Evolutionary conservation across 2,888 invertebrate genomes (phyloP).

Genomic region (Serrognathus titanus): DNA sequence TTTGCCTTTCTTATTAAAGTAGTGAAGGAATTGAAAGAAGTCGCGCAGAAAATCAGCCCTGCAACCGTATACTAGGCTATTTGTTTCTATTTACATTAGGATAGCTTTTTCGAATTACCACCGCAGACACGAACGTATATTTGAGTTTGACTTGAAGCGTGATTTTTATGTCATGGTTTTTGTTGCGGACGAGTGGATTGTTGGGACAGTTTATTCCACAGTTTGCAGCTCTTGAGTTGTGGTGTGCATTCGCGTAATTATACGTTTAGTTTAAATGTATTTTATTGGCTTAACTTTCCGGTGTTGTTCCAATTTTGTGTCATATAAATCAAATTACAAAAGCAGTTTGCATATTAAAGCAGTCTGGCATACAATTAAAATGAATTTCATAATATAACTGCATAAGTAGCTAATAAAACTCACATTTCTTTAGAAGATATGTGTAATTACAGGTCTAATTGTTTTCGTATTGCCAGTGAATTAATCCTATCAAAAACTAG

Average conservation of each 20-base stretch:
- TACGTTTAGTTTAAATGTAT: neutral
- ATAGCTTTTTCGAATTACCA: neutral
- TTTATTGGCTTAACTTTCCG: too few species aligned
- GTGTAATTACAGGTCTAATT: too few species aligned
- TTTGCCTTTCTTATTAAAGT: constrained; percentile 46
- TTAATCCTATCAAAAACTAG: too few species aligned
- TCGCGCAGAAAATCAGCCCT: constrained; percentile 31
- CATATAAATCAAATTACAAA: too few species aligned
- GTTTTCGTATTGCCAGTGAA: too few species aligned
- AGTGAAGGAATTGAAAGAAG: constrained; percentile 25
- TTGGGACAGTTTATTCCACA: neutral
- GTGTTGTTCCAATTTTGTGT: too few species aligned
- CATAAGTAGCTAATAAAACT: too few species aligned
- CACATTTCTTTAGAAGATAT: too few species aligned
- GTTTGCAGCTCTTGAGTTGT: neutral
- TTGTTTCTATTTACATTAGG: constrained; percentile 32
- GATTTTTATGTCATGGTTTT: neutral
- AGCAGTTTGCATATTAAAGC: too few species aligned
- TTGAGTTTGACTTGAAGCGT: neutral
- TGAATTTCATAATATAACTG: too few species aligned
- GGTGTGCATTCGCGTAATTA: neutral
- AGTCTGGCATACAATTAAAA: too few species aligned
- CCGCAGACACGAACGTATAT: neutral
- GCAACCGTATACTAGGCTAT: constrained; percentile 30
- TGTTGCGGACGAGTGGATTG: too few species aligned